phyloP scores from a whole-genome alignment of 1,140 invertebrate genomes.

The Gryon sp. region DNA sequence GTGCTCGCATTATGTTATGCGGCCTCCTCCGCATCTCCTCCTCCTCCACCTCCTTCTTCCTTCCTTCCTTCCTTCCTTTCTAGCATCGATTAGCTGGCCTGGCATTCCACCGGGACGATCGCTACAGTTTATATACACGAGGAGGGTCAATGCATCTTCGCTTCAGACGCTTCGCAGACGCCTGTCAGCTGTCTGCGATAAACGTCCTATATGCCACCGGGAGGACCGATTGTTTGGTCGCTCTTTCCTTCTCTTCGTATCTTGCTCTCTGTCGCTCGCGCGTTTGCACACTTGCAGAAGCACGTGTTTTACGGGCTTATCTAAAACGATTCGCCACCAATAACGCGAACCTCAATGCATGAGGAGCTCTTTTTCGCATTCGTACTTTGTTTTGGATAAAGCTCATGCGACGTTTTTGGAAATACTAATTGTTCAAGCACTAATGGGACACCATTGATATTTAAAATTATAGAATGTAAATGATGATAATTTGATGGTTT shows the following conservation, averaged over 20 bases:
- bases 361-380: too few relatives aligned
- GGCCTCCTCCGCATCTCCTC: slow-evolving; percentile 36
- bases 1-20: slow-evolving; percentile 70
- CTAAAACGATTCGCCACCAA: slow-evolving; percentile 17
- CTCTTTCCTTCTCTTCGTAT: slow-evolving; percentile 4
- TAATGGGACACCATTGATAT: too few relatives aligned
- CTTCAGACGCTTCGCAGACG: slow-evolving; percentile 72
- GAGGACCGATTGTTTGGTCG: slow-evolving; percentile 59
- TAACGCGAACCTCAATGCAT: slow-evolving; percentile 1
- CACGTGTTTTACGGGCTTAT: slow-evolving; percentile 47
- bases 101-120: slow-evolving; percentile 65
- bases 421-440: too few relatives aligned
- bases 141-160: slow-evolving; percentile 72
- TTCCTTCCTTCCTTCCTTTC: slow-evolving; percentile 63
- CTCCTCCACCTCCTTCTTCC: slow-evolving; percentile 28
- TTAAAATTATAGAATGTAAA: too few relatives aligned
- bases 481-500: too few relatives aligned
- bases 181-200: slow-evolving; percentile 64
- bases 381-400: too few relatives aligned
- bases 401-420: too few relatives aligned
- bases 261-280: slow-evolving; percentile 19
- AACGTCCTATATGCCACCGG: slow-evolving; percentile 60
- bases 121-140: slow-evolving; percentile 66
- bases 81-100: slow-evolving; percentile 70
- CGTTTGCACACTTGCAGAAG: slow-evolving; percentile 32